Evolutionary conservation across 2,797 vertebrate species (phyloP), one percentile per base, ranked within the genome.

Genomic region (Falco rusticolus): DNA sequence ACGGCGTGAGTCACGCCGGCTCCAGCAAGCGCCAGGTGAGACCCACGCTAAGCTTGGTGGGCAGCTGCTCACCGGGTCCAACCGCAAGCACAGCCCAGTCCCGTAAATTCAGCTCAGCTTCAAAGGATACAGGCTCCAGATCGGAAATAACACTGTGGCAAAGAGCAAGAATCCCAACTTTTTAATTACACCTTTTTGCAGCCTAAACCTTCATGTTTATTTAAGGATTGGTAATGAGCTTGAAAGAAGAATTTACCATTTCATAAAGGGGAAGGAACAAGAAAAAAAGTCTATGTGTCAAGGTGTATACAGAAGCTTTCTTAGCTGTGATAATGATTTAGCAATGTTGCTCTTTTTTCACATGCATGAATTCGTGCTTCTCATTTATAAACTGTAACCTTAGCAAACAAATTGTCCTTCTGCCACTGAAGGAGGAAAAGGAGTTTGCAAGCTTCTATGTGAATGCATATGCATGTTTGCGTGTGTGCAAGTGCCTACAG

Each of bases 141-240:
- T 93, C 93, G 94, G 93, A 97, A 96, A 95, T 86, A 94, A 81
- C 65, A 53, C 84, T 28, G 39, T 9, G 79, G 93, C 78, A n/a
- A 93, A 75, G 87, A 95, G 93, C 29, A 7, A 87, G 92, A 93
- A 95, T 94, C 87, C 93, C 84, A 64, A 50, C 84, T 89, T 94
- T 87, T 93, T 95, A 93, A 97, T 97, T 96, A 92, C 78, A 72
- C 59, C 69, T 76, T 89, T 59, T 64, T 78, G 75, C 78, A 90
- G 56, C 76, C 89, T 91, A 84, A 95, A 76, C 72, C 59, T 95
- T 96, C 92, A 86, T 95, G 95, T 96, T 95, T 96, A 96, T 96
- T 95, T 96, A 95, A 94, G 84, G 77, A 89, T 22, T 63, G 91
- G 82, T 96, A 96, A 93, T 61, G 54, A 95, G 79, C 34, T 82